These are phyloP conservation scores for Leptodactylus fallax DNA, from an alignment of 2,797 vertebrate species.

Conservation along the genomic window DNA sequence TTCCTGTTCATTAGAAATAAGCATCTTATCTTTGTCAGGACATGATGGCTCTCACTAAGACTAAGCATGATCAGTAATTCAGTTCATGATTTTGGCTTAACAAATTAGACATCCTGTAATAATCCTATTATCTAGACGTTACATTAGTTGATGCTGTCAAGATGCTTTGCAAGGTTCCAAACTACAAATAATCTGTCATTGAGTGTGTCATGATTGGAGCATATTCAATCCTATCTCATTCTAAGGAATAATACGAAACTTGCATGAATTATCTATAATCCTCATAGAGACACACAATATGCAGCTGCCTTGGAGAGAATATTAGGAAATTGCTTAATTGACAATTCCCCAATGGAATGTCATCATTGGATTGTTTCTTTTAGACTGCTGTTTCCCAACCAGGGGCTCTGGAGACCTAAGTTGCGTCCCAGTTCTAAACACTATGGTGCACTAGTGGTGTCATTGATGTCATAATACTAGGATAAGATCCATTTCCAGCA, in stretches of 20 bases:
- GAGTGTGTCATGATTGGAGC: constrained; percentile 33
- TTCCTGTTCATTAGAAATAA: constrained; percentile 30
- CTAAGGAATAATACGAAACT: constrained; percentile 29
- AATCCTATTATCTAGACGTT: constrained; percentile 50
- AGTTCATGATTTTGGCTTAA: constrained; percentile 46
- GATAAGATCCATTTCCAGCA: not conserved
- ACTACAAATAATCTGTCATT: constrained; percentile 48
- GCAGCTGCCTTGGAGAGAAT: not conserved
- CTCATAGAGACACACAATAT: not conserved
- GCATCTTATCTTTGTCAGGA: constrained; percentile 48
- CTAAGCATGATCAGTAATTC: constrained; percentile 46
- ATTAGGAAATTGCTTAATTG: not conserved
- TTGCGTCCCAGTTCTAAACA: not conserved
- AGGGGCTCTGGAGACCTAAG: not conserved
- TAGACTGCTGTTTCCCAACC: not conserved
- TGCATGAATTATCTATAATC: constrained; percentile 31
- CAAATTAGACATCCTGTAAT: constrained; percentile 56
- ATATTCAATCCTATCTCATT: constrained; percentile 18
- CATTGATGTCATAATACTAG: not conserved
- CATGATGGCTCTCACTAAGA: not conserved
- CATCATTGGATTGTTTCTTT: not conserved
- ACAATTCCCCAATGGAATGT: not conserved
- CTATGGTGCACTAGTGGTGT: not conserved
- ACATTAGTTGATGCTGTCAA: constrained; percentile 52
- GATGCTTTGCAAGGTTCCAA: constrained; percentile 44